Evolutionary conservation across 92 coral and sea anemone genomes (phyloP).

Genomic region (Actinostola sp.): DNA sequence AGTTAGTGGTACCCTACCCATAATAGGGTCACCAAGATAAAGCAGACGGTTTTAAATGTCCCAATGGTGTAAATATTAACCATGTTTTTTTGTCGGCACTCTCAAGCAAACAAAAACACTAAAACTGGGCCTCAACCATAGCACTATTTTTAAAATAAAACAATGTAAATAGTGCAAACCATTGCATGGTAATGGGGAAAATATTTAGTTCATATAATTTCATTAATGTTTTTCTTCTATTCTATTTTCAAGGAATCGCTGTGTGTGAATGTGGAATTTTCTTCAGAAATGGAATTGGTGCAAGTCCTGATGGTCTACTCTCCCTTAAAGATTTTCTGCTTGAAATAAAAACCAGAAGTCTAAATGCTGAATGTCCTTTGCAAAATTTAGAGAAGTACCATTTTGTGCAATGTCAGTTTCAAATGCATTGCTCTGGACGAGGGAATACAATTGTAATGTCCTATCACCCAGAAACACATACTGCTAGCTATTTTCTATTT

Average conservation of each 20-base stretch:
- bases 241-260: not conserved
- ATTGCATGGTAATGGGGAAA: too few species aligned
- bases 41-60: too few species aligned
- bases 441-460: slow-evolving; percentile 22
- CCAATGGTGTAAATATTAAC: too few species aligned
- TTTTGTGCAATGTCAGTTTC: slow-evolving; percentile 1
- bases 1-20: too few species aligned
- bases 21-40: too few species aligned
- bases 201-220: too few species aligned
- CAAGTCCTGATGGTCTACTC: slow-evolving; percentile 11
- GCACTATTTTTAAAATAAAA: too few species aligned
- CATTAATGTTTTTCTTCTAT: not conserved
- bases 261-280: slow-evolving; percentile 19
- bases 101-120: too few species aligned
- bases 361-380: slow-evolving; percentile 1
- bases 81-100: too few species aligned
- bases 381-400: too few species aligned
- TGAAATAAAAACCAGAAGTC: slow-evolving; percentile 9
- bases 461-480: slow-evolving; percentile 23
- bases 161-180: too few species aligned
- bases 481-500: not conserved
- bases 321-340: not conserved
- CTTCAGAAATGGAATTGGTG: slow-evolving; percentile 1
- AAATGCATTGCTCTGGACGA: slow-evolving; percentile 17
- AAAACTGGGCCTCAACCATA: too few species aligned